Evolutionary conservation across 2,888 invertebrate genomes (phyloP).

Genomic region (Tolmerus cingulatus): DNA sequence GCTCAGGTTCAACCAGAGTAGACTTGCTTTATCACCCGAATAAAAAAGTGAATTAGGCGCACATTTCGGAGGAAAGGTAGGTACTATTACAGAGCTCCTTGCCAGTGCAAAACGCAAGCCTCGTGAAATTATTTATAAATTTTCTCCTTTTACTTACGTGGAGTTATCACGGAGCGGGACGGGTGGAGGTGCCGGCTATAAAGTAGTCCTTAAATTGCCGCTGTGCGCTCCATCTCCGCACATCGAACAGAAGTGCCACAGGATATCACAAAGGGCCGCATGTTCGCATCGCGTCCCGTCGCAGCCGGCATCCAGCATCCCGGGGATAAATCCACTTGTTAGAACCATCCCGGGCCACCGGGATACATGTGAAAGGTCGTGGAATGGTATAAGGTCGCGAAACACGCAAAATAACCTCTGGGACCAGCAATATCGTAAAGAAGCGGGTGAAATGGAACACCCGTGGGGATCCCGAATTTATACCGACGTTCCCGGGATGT

Average conservation of each 20-base stretch:
- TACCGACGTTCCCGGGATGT: constrained; percentile 44
- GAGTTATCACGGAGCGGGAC: neutral
- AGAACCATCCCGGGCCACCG: constrained; percentile 23
- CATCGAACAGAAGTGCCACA: constrained; percentile 5
- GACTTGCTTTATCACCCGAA: neutral
- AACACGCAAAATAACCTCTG: constrained; percentile 50
- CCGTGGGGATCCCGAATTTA: constrained; percentile 49
- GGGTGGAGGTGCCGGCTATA: neutral
- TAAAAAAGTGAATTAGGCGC: neutral
- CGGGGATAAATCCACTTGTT: constrained; percentile 40
- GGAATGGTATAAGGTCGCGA: constrained; percentile 49
- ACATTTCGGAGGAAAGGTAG: neutral
- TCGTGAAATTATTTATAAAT: neutral
- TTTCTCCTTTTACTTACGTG: constrained; percentile 1
- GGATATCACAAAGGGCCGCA: constrained; percentile 28
- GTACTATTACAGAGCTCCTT: neutral
- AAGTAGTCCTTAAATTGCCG: constrained; percentile 31
- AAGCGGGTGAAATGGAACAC: constrained; percentile 50
- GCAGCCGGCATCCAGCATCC: neutral
- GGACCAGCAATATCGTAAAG: constrained; percentile 49
- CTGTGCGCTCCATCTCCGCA: constrained; percentile 5
- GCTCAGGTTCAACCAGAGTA: neutral
- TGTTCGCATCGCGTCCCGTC: neutral
- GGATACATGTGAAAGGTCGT: constrained; percentile 42
- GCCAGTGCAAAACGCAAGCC: neutral